These are phyloP conservation scores for Calliopum simillimum DNA, from an alignment of 2,888 invertebrate genomes.

Conservation along the genomic window DNA sequence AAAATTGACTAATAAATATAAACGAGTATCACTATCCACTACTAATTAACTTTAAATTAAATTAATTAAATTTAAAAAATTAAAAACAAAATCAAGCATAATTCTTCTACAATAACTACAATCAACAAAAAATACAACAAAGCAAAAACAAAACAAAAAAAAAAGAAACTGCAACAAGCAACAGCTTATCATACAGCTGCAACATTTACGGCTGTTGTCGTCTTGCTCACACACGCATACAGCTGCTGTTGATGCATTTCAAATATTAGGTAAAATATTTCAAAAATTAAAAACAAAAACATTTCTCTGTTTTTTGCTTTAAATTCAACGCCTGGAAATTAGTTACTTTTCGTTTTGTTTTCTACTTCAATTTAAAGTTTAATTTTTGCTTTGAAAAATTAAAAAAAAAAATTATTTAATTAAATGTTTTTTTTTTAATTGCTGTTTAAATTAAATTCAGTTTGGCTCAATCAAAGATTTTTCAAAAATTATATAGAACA, in stretches of 20 bases:
- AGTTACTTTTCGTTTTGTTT: not conserved
- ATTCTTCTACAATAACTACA: not conserved
- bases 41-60: no score
- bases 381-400: no score
- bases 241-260: slow-evolving; percentile 29
- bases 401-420: no score
- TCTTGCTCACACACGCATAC: not conserved
- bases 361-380: not conserved
- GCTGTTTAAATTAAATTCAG: no score
- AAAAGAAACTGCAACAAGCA: slow-evolving; percentile 1
- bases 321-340: slow-evolving; percentile 5
- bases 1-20: no score
- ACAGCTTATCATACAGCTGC: slow-evolving; percentile 26
- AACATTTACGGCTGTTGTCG: slow-evolving; percentile 37
- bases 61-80: no score
- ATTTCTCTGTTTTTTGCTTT: slow-evolving; percentile 41
- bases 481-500: no score
- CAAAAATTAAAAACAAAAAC: slow-evolving; percentile 47
- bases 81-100: slow-evolving; percentile 15
- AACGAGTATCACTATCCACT: no score
- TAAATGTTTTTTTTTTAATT: no score
- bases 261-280: slow-evolving; percentile 64
- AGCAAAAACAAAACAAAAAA: no score
- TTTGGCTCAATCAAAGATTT: no score
- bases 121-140: not conserved